Evolutionary conservation across 2,888 invertebrate genomes (phyloP).

Genomic region (Noctua janthe): DNA sequence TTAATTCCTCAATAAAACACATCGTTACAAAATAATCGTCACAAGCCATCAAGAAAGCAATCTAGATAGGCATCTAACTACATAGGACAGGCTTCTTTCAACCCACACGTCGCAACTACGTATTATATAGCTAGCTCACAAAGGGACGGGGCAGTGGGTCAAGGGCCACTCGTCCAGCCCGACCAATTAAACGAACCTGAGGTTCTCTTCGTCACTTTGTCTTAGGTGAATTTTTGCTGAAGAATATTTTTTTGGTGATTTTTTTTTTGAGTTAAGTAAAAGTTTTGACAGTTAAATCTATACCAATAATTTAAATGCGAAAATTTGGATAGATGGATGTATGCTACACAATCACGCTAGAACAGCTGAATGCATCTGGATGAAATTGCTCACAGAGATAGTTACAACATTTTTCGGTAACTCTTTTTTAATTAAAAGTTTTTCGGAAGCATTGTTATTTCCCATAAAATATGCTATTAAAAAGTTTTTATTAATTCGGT

Average conservation of each 20-base stretch:
- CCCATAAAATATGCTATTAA: no score
- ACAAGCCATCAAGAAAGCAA: slow-evolving; percentile 26
- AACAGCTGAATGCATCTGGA: no score
- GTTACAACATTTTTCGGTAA: no score
- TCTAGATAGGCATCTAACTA: slow-evolving; percentile 23
- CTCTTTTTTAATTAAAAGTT: no score
- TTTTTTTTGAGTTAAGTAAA: not conserved
- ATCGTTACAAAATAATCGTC: not conserved
- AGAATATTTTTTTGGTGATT: slow-evolving; percentile 5
- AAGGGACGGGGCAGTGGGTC: slow-evolving; percentile 57
- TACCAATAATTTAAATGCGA: no score
- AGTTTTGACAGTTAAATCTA: not conserved
- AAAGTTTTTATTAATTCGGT: no score
- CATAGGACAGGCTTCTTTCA: slow-evolving; percentile 1
- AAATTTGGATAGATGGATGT: no score
- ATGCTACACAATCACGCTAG: no score
- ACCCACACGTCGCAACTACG: slow-evolving; percentile 4
- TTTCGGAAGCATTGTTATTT: no score
- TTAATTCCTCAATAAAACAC: not conserved
- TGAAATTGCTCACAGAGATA: no score
- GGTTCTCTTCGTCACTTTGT: slow-evolving; percentile 55
- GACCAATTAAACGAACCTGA: slow-evolving; percentile 60
- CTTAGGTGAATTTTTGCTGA: slow-evolving; percentile 41
- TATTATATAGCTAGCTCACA: slow-evolving; percentile 46
- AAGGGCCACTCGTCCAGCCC: slow-evolving; percentile 43